phyloP scores from a whole-genome alignment of 1,140 invertebrate species.

The Lordiphosa mommai region DNA sequence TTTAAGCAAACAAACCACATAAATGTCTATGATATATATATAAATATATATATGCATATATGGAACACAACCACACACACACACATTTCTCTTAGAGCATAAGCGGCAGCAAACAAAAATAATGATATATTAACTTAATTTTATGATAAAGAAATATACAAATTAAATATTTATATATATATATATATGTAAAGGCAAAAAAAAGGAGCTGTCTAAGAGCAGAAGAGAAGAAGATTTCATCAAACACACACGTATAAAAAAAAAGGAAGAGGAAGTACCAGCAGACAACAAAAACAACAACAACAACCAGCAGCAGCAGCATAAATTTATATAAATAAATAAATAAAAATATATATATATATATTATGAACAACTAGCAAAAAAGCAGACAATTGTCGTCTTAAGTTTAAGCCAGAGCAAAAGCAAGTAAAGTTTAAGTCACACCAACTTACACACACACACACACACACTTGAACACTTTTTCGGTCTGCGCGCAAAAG shows the following conservation, averaged over 20 bases:
- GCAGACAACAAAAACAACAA: slow-evolving; percentile 33
- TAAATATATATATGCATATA: slow-evolving; percentile 24
- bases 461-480: neutral
- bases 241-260: slow-evolving; percentile 68
- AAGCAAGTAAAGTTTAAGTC: slow-evolving; percentile 43
- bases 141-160: slow-evolving; percentile 71
- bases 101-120: slow-evolving; percentile 54
- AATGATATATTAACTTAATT: slow-evolving; percentile 66
- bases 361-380: slow-evolving; percentile 41
- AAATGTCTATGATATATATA: slow-evolving; percentile 23
- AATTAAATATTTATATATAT: slow-evolving; percentile 74
- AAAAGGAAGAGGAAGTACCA: slow-evolving; percentile 28
- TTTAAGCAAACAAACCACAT: slow-evolving; percentile 20
- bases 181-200: neutral
- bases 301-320: slow-evolving; percentile 39
- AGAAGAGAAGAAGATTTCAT: slow-evolving; percentile 57
- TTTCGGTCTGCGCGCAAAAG: neutral
- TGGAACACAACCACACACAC: neutral
- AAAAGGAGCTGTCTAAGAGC: neutral
- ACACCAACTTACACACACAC: slow-evolving; percentile 6
- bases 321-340: slow-evolving; percentile 49
- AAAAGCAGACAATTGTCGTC: slow-evolving; percentile 11
- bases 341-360: slow-evolving; percentile 42
- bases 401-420: slow-evolving; percentile 26
- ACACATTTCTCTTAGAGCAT: slow-evolving; percentile 62